Evolutionary conservation across 2,797 vertebrate genomes (phyloP).

Genomic region (Coluber constrictor): DNA sequence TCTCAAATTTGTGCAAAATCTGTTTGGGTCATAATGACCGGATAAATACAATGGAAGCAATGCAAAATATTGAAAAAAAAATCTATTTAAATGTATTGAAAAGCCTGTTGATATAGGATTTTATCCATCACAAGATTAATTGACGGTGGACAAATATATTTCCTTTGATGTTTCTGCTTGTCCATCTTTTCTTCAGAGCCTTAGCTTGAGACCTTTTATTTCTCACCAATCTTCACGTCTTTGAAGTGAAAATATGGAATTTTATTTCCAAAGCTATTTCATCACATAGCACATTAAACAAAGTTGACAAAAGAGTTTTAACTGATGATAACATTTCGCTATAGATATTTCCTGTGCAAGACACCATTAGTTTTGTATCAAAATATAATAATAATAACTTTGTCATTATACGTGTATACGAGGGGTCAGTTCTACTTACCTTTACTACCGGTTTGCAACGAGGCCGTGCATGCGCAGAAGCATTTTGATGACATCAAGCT

Average conservation of each 20-base stretch:
- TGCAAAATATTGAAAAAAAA: background rate
- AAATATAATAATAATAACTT: background rate
- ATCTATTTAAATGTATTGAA: background rate
- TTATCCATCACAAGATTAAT: background rate
- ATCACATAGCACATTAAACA: constrained; percentile 40
- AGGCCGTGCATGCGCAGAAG: no score
- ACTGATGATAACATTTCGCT: constrained; percentile 47
- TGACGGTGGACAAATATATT: background rate
- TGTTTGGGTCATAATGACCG: background rate
- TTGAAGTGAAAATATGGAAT: constrained; percentile 25
- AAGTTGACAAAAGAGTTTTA: constrained; percentile 57
- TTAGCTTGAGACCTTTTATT: background rate
- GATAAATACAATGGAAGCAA: background rate
- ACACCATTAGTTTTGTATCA: constrained; percentile 45
- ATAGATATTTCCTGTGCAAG: constrained; percentile 49
- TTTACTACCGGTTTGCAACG: no score
- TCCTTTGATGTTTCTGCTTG: background rate
- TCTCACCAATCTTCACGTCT: constrained; percentile 7
- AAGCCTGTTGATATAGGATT: background rate
- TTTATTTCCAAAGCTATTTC: constrained; percentile 31
- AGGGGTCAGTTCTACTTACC: no score
- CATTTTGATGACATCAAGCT: no score
- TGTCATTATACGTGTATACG: no score
- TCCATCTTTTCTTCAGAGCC: background rate
- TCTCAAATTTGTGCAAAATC: background rate